Evolutionary conservation across 2,113 vertebrate genomes (phyloP).

Genomic region (Thinocorus orbignyianus): DNA sequence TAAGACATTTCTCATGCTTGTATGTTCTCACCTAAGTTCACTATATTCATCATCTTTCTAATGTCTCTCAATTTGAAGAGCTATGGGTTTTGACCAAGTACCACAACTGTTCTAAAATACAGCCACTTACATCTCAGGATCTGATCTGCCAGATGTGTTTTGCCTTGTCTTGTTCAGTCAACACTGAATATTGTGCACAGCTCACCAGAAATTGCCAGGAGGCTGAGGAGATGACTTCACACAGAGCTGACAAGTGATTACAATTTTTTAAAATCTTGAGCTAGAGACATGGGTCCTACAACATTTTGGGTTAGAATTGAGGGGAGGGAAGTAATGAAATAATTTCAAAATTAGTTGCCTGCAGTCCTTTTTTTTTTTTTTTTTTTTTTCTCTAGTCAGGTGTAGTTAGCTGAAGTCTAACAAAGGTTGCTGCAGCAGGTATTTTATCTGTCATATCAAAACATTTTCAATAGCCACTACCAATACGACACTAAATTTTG

Average conservation of each 20-base stretch:
- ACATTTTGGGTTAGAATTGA: neutral
- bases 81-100: neutral
- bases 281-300: neutral
- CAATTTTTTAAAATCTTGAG: neutral
- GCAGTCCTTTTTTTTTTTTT: neutral
- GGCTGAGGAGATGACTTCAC: neutral
- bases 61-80: neutral
- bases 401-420: constrained; percentile 57
- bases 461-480: constrained; percentile 71
- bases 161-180: neutral
- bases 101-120: neutral
- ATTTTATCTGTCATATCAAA: constrained; percentile 77
- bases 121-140: neutral
- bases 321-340: constrained; percentile 2
- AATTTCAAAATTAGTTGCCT: constrained; percentile 34
- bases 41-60: neutral
- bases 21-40: neutral
- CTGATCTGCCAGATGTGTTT: neutral
- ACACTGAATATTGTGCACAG: neutral
- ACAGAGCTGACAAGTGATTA: neutral
- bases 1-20: neutral
- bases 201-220: neutral
- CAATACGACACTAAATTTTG: constrained; percentile 69
- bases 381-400: neutral
- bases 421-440: constrained; percentile 55